A percentile compares a stretch with the other conserved stretches of the same genome.
These are phyloP conservation scores for Chascanopsetta lugubris DNA, from an alignment of 2,113 vertebrate species.

Conservation along the genomic window DNA sequence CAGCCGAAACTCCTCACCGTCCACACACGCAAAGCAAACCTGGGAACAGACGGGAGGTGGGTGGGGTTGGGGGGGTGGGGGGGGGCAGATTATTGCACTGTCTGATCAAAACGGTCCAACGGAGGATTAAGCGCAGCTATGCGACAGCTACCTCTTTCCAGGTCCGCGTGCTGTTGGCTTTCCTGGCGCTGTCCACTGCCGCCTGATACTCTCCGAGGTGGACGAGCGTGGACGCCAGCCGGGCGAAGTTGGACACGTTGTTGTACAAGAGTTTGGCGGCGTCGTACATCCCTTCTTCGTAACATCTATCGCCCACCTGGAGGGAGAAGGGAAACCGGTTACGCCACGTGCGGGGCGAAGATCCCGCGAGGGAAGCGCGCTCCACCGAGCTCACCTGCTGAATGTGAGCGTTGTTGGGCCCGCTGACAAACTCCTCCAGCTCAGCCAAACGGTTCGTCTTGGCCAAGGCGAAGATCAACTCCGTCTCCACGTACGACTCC, in stretches of 20 bases:
- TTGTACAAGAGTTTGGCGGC: slow-evolving; percentile 90
- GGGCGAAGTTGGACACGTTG: slow-evolving; percentile 91
- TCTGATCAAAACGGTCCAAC: neutral
- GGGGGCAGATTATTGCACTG: neutral
- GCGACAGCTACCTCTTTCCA: slow-evolving; percentile 88
- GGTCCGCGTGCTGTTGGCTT: slow-evolving; percentile 90
- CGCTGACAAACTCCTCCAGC: slow-evolving; percentile 90
- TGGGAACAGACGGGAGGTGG: no score
- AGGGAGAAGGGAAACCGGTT: neutral
- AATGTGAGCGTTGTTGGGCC: slow-evolving; percentile 93
- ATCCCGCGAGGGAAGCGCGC: neutral
- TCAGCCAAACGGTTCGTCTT: slow-evolving; percentile 91
- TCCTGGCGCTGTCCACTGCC: slow-evolving; percentile 90
- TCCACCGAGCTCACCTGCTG: slow-evolving; percentile 82
- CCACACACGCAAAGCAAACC: slow-evolving; percentile 94
- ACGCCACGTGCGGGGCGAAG: neutral
- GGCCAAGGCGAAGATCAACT: slow-evolving; percentile 93
- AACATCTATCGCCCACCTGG: slow-evolving; percentile 93
- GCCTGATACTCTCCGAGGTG: slow-evolving; percentile 92
- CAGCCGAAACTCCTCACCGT: slow-evolving; percentile 89
- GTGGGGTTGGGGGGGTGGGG: neutral
- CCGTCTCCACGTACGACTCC: slow-evolving; percentile 90
- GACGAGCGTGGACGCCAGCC: slow-evolving; percentile 89
- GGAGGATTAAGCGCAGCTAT: neutral
- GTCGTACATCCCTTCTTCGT: slow-evolving; percentile 89